These are phyloP conservation scores for Avahi laniger DNA, from an alignment of 2,797 vertebrate species.

Conservation along the genomic window DNA sequence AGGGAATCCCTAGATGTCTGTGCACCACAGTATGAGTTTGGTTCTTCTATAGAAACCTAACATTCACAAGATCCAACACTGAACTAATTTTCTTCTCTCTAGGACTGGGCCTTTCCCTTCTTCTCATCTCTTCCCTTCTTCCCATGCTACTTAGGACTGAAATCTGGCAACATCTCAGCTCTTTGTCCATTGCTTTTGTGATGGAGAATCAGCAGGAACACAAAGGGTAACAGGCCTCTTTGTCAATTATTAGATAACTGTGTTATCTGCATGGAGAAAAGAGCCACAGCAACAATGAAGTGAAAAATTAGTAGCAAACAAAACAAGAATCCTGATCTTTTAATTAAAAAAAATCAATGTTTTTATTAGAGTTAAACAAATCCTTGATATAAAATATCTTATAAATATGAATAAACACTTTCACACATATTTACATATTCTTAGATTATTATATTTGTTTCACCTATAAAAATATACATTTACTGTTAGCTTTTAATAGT, in stretches of 20 bases:
- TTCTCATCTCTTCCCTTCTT: background rate
- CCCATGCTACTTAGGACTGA: background rate
- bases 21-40: background rate
- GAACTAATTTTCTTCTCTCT: background rate
- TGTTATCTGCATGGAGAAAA: background rate
- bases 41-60: background rate
- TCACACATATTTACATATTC: background rate
- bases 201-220: background rate
- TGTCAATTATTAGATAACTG: background rate
- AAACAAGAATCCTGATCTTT: background rate
- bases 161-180: background rate
- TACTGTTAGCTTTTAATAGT: conserved; percentile 47
- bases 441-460: conserved; percentile 8
- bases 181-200: background rate
- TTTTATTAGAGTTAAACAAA: background rate
- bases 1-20: background rate
- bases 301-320: background rate
- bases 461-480: background rate
- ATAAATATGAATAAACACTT: background rate
- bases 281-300: background rate
- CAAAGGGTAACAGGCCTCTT: background rate
- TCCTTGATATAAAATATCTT: background rate
- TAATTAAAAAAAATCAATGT: background rate
- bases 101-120: background rate
- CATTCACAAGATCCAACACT: background rate